These are phyloP conservation scores for Archips crataeganus DNA, from an alignment of 2,888 invertebrate genomes.

Conservation along the genomic window DNA sequence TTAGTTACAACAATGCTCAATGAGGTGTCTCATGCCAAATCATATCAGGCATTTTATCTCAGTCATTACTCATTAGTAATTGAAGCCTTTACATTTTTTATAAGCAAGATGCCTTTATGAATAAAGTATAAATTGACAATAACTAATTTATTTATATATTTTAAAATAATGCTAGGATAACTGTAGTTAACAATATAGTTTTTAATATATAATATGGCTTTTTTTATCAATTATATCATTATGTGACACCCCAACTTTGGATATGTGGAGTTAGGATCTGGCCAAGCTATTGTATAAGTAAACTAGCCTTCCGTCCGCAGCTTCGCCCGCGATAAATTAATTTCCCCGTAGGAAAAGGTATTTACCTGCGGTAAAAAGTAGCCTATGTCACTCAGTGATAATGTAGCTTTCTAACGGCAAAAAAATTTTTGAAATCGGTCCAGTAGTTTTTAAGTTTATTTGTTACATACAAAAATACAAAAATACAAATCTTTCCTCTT, in stretches of 20 bases:
- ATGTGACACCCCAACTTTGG: not conserved
- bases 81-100: slow-evolving; percentile 47
- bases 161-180: slow-evolving; percentile 17
- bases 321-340: too few relatives aligned
- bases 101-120: slow-evolving; percentile 39
- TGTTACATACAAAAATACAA: too few relatives aligned
- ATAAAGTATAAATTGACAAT: slow-evolving; percentile 58
- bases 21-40: slow-evolving; percentile 35
- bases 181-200: slow-evolving; percentile 30
- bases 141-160: slow-evolving; percentile 51
- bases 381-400: too few relatives aligned
- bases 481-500: too few relatives aligned
- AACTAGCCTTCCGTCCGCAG: too few relatives aligned
- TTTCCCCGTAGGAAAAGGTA: too few relatives aligned
- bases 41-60: slow-evolving; percentile 31
- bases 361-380: too few relatives aligned
- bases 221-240: not conserved
- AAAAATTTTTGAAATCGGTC: too few relatives aligned
- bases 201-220: slow-evolving; percentile 6
- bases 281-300: too few relatives aligned
- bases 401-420: too few relatives aligned
- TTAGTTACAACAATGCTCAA: slow-evolving; percentile 7
- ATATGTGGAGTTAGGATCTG: too few relatives aligned
- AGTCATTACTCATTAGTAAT: slow-evolving; percentile 47
- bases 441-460: too few relatives aligned